Evolutionary conservation across 2,888 invertebrate genomes (phyloP).

Genomic region (Cheilosia vernalis): DNA sequence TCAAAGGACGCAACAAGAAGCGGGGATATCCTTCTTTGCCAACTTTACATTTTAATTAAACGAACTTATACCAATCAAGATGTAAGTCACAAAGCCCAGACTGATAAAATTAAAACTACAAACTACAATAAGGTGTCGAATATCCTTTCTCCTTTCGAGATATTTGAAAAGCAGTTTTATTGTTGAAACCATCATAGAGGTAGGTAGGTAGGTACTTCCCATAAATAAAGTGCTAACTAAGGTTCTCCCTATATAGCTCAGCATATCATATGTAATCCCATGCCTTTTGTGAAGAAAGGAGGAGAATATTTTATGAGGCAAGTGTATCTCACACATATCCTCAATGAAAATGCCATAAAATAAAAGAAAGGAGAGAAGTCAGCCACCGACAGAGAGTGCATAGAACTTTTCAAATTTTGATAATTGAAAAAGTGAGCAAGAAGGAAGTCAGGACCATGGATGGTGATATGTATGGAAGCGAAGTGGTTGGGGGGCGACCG

Average conservation of each 20-base stretch:
- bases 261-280: not conserved
- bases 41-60: not conserved
- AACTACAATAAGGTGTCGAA: conserved; percentile 31
- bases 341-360: conserved; percentile 23
- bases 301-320: conserved; percentile 17
- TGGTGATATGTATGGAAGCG: not conserved
- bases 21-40: not conserved
- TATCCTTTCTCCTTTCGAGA: conserved; percentile 3
- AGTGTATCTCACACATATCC: conserved; percentile 21
- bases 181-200: not conserved
- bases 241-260: not conserved
- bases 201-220: not conserved
- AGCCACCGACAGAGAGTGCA: not conserved
- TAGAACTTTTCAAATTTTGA: conserved; percentile 43
- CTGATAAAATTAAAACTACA: conserved; percentile 23
- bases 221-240: conserved; percentile 29
- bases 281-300: not conserved
- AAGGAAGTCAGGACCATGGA: conserved; percentile 23
- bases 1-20: not conserved
- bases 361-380: not conserved
- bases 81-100: not conserved
- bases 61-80: conserved; percentile 2
- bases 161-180: conserved; percentile 1
- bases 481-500: not conserved
- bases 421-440: conserved; percentile 47